Evolutionary conservation across 2,797 vertebrate genomes (phyloP).

Genomic region (Lithobates sylvaticus): DNA sequence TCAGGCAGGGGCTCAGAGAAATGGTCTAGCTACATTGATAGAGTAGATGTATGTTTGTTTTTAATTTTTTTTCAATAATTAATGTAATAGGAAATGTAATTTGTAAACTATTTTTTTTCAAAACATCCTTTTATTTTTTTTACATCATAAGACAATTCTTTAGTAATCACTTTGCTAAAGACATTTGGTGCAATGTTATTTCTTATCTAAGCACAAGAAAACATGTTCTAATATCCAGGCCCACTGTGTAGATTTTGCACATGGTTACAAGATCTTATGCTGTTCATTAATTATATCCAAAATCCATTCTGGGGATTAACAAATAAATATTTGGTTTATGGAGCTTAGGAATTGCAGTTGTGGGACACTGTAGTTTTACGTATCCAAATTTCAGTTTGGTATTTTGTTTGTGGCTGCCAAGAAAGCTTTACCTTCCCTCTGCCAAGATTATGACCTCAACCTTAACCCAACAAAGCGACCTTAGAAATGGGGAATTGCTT

Average conservation of each 20-base stretch:
- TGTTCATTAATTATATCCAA: constrained; percentile 64
- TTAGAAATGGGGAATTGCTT: constrained; percentile 16
- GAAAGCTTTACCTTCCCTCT: constrained; percentile 24
- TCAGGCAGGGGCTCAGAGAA: too few relatives aligned
- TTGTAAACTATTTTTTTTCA: too few relatives aligned
- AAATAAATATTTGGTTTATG: constrained; percentile 62
- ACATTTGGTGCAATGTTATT: constrained; percentile 4
- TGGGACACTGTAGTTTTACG: constrained; percentile 50
- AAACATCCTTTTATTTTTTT: background rate
- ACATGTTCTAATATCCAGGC: constrained; percentile 1
- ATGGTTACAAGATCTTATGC: constrained; percentile 54
- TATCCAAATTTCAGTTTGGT: constrained; percentile 52
- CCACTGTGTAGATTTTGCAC: constrained; percentile 40
- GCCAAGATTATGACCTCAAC: constrained; percentile 43
- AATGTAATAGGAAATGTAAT: too few relatives aligned
- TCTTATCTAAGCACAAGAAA: constrained; percentile 11
- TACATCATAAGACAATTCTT: background rate
- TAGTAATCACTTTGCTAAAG: background rate
- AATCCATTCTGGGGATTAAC: constrained; percentile 62
- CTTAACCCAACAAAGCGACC: background rate
- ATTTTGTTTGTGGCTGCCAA: constrained; percentile 46
- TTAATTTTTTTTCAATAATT: too few relatives aligned
- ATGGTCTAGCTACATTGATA: too few relatives aligned
- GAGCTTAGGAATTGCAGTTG: constrained; percentile 61
- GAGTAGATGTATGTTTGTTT: too few relatives aligned